Evolutionary conservation across 1,140 invertebrate genomes (phyloP), one percentile per base, ranked within the genome.

Genomic region (Bombus turneri): DNA sequence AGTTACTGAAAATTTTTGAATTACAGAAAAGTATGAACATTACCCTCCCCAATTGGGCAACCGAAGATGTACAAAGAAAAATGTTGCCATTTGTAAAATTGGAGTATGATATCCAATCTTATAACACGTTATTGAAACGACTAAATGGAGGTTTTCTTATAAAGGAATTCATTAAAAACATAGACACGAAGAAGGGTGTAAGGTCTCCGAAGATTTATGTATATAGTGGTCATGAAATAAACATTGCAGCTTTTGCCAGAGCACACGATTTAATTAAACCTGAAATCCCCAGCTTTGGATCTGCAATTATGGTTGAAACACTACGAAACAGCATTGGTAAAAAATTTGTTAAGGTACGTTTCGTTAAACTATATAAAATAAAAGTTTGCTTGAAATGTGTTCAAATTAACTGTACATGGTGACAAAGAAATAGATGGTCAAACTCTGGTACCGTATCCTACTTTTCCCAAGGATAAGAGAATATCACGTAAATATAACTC

Each of bases 161-260:
- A 25, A 87, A 81, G 15, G 81, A 72, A 34, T 81, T 91, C 13
- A 82, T 91, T 4, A 71, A 91, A 6, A 87, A 91, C 39, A 85
- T 89, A 64, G 62, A 71, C 25, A 12, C 28, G 5, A 75, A 66
- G 3, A 39, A 15, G n/a, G 1, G 74, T 62, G 8, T 0, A 15
- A 74, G 66, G 12, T 28, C 3, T 25, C 15, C 86, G n/a, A 97
- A 97, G 88, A 91, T 97, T 73, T 96, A 95, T 75, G 86, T 97
- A 59, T 97, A 96, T 90, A 96, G 96, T 3, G 96, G 95, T 3
- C 97, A 98, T 91, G 97, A 98, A 90, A 96, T 96, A 69, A 97
- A 97, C 64, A 95, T 98, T 0, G 96, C 96, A 1, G 96, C 96
- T 47, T 89, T 98, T n/a, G 95, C 98, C 87, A 94, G 95, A 57